These are phyloP conservation scores for Denticeps clupeoides DNA, from an alignment of 2,797 vertebrate genomes.

Conservation along the genomic window DNA sequence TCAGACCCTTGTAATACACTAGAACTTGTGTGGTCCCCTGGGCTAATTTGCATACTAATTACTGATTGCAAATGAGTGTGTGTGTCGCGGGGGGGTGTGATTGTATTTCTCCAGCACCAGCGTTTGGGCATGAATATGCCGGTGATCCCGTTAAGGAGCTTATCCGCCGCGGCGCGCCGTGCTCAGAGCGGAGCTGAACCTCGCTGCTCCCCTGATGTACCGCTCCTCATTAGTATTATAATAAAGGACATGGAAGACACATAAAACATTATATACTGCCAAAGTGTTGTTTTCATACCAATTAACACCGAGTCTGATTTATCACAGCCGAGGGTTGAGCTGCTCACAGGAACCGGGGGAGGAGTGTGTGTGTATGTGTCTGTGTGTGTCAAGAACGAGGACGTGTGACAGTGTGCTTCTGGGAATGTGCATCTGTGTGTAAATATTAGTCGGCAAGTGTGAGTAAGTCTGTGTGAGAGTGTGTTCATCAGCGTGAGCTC, in stretches of 20 bases:
- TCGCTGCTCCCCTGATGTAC: conserved; percentile 80
- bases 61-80: conserved; percentile 91
- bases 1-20: conserved; percentile 99
- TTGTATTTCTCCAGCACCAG: conserved; percentile 38
- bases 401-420: neutral
- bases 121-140: conserved; percentile 61
- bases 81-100: conserved; percentile 17
- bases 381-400: conserved; percentile 42
- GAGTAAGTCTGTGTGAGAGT: no score
- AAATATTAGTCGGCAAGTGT: no score
- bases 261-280: conserved; percentile 99
- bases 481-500: no score
- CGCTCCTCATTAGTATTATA: conserved; percentile 93
- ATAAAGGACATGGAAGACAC: conserved; percentile 97
- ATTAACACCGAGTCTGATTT: conserved; percentile 96
- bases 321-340: conserved; percentile 76
- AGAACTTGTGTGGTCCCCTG: conserved; percentile 97
- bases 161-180: conserved; percentile 57
- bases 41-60: conserved; percentile 99
- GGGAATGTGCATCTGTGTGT: no score
- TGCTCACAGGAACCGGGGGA: conserved; percentile 53
- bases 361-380: conserved; percentile 6
- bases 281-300: conserved; percentile 99
- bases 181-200: conserved; percentile 30
- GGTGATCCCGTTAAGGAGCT: conserved; percentile 98